A percentile compares a stretch with the other conserved stretches of the same genome.
phyloP scores from a whole-genome alignment of 2,797 vertebrate genomes.

The Falco rusticolus region DNA sequence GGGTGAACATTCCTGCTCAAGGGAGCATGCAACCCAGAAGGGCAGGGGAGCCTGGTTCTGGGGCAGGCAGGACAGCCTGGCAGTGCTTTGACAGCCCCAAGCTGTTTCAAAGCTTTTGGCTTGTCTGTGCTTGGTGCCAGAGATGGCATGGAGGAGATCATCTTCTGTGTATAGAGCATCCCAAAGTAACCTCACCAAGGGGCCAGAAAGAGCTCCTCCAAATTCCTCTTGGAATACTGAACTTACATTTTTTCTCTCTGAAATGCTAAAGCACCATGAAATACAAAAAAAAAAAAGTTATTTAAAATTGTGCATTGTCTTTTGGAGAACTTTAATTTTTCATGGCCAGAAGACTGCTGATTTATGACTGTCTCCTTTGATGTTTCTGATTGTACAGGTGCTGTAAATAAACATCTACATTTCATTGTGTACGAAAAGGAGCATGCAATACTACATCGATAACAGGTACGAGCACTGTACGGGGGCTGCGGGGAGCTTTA shows the following conservation, averaged over 20 bases:
- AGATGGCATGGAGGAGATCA: not conserved
- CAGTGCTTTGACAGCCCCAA: not conserved
- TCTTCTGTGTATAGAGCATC: not conserved
- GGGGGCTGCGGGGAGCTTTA: rapidly evolving
- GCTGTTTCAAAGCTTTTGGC: too few species aligned
- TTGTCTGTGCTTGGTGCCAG: not conserved
- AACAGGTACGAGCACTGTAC: rapidly evolving
- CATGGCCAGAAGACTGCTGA: not conserved
- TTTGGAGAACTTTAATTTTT: too few species aligned
- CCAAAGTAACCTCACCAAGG: not conserved
- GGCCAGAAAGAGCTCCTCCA: not conserved
- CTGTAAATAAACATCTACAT: not conserved
- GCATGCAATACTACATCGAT: rapidly evolving
- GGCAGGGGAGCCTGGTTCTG: rapidly evolving
- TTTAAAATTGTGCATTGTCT: too few species aligned
- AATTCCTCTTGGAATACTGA: too few species aligned
- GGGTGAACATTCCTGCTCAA: too few species aligned
- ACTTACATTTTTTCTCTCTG: not conserved
- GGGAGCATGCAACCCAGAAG: not conserved
- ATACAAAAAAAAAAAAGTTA: not conserved
- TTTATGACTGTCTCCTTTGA: rapidly evolving
- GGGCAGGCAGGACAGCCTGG: not conserved
- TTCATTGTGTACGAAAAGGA: rapidly evolving
- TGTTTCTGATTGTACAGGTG: not conserved
- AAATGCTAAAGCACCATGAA: not conserved